Conservation (phyloP, 1,140 invertebrate species). For the Coptotermes formosanus region DNA sequence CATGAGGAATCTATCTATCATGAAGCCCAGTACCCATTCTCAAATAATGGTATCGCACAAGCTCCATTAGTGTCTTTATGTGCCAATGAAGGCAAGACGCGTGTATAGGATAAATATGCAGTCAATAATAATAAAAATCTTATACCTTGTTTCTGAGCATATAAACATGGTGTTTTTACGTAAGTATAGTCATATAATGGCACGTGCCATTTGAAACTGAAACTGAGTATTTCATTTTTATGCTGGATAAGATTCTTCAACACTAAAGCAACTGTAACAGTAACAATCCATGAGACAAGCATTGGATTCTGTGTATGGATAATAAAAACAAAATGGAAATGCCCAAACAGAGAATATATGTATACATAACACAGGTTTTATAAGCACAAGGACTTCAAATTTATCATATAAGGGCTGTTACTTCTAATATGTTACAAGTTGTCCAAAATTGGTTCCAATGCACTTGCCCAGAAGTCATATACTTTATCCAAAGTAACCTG, state of each 20-base stretch:
- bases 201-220: background rate
- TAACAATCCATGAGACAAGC: background rate
- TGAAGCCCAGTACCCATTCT: background rate
- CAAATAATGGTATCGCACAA: background rate
- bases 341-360: background rate
- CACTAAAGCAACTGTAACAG: background rate
- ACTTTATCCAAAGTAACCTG: background rate
- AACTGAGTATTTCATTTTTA: background rate
- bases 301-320: background rate
- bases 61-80: background rate
- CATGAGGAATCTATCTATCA: conserved; percentile 8
- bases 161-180: background rate
- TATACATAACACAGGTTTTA: background rate
- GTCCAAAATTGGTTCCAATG: background rate
- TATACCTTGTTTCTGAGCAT: background rate
- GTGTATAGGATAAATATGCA: background rate
- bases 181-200: conserved; percentile 17
- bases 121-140: background rate
- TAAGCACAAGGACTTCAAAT: background rate
- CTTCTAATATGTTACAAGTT: background rate
- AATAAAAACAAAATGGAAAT: background rate
- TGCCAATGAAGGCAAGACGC: background rate
- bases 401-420: background rate
- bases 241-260: background rate
- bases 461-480: background rate